phyloP scores from a whole-genome alignment of 2,113 vertebrate genomes.

The Mirounga angustirostris region DNA sequence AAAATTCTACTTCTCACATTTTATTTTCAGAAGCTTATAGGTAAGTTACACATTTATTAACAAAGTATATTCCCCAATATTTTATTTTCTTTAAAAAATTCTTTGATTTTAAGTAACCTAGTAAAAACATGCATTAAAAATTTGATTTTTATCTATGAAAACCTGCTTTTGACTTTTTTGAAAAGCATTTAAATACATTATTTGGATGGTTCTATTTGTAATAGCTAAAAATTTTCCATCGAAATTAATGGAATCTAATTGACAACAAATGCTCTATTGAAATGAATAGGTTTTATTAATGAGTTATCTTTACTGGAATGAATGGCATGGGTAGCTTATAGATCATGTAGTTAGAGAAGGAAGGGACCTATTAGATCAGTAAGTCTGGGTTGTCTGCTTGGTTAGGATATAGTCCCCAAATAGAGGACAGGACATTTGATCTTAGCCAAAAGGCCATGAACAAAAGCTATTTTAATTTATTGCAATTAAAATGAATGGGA shows the following conservation, averaged over 20 bases:
- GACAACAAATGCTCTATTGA: background rate
- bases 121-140: background rate
- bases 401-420: slow-evolving; percentile 69
- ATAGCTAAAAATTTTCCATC: slow-evolving; percentile 21
- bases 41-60: background rate
- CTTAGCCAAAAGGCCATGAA: slow-evolving; percentile 82
- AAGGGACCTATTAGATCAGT: slow-evolving; percentile 29
- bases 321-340: slow-evolving; percentile 24
- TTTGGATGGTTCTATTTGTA: background rate
- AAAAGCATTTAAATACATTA: background rate
- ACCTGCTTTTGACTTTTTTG: background rate
- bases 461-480: slow-evolving; percentile 83
- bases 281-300: slow-evolving; percentile 45
- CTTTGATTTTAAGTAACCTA: background rate
- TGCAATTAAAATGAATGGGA: slow-evolving; percentile 84
- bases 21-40: background rate
- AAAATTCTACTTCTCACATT: slow-evolving; percentile 1
- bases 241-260: slow-evolving; percentile 57
- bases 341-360: slow-evolving; percentile 41
- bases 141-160: background rate
- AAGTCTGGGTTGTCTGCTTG: slow-evolving; percentile 45
- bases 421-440: slow-evolving; percentile 80
- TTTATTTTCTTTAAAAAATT: background rate
- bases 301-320: slow-evolving; percentile 16
- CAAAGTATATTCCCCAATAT: background rate